A percentile compares a stretch with the other conserved stretches of the same genome.
These are phyloP conservation scores for Acronicta psi DNA, from an alignment of 2,888 invertebrate genomes.

Conservation along the genomic window DNA sequence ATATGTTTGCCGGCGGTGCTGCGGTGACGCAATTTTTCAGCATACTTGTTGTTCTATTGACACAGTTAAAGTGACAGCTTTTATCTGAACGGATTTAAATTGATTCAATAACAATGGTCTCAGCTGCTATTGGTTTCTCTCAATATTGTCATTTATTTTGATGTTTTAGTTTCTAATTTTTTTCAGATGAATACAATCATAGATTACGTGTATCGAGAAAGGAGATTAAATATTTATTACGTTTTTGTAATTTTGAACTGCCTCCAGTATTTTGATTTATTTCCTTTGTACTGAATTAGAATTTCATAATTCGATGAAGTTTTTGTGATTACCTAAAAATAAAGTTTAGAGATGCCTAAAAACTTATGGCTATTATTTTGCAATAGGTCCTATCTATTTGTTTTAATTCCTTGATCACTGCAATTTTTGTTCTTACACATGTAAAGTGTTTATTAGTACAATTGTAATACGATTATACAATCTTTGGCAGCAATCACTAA, in stretches of 20 bases:
- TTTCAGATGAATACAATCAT: conserved; percentile 7
- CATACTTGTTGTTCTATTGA: conserved; percentile 45
- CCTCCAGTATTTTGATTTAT: conserved; percentile 66
- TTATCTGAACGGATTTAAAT: conserved; percentile 51
- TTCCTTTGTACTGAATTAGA: conserved; percentile 38
- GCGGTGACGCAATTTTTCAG: conserved; percentile 41
- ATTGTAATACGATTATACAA: conserved; percentile 78
- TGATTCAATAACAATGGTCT: conserved; percentile 38
- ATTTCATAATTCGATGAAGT: conserved; percentile 3
- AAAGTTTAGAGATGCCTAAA: background rate
- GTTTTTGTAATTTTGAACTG: conserved; percentile 56
- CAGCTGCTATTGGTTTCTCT: conserved; percentile 27
- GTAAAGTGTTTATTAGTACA: conserved; percentile 62
- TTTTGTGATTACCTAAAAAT: conserved; percentile 3
- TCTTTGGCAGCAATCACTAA: conserved; percentile 78
- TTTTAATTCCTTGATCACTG: conserved; percentile 29
- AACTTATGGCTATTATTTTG: conserved; percentile 12
- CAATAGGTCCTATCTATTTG: background rate
- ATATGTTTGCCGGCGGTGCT: conserved; percentile 27
- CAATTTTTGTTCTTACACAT: conserved; percentile 29
- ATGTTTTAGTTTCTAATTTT: conserved; percentile 18
- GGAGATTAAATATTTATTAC: conserved; percentile 16
- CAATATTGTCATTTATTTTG: conserved; percentile 35
- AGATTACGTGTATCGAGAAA: conserved; percentile 21
- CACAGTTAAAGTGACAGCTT: conserved; percentile 43